Base-by-base conservation (phyloP, 1,140 invertebrate species). In the Marisa cornuarietis region DNA sequence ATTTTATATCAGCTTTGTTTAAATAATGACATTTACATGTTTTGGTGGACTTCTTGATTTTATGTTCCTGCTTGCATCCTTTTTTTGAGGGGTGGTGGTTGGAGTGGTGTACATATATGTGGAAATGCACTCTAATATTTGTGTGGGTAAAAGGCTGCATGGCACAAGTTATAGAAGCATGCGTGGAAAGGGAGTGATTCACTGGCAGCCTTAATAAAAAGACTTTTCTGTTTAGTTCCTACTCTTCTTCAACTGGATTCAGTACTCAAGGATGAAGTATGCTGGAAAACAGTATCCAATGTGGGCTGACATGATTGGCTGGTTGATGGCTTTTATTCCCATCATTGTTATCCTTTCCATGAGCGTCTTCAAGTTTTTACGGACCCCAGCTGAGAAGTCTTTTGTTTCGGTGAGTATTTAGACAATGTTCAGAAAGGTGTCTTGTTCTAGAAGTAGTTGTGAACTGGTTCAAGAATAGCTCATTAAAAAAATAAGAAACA, bases 231-330 rank as follows among this genome's bases (percentile, higher is more conserved):
- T 52, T 24, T 89, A 95, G 95, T 95, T 95, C 83, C 95, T 96
- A 62, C 90, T 96, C 26, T 93, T 95, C 76, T 96, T 96, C 90
- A 96, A 95, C 85, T 95, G 95, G 94, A 93, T 96, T 49, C 94
- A 96, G 83, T 96, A 96, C 86, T 94, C 83, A 58, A 85, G 86
- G 7, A 78, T 90, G 82, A 62, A 84, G 49, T 87, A 86, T 76
- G 87, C 83, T 0, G 91, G 93, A 75, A 96, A 95, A 85, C 92
- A 94, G 13, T 96, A 95, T 87, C 95, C 95, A 0, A 90, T 93
- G 83, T 96, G 95, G 95, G 95, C 95, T 0, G 95, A 96, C 86
- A 92, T 93, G 0, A 92, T 95, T 52, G 95, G 95, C 16, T 96
- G 95, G 95, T 88, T 93, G 9, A 90, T 96, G 83, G 91, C 92